Evolutionary conservation across 1,140 invertebrate genomes (phyloP).

Genomic region (Trachymyrmex cornetzi): DNA sequence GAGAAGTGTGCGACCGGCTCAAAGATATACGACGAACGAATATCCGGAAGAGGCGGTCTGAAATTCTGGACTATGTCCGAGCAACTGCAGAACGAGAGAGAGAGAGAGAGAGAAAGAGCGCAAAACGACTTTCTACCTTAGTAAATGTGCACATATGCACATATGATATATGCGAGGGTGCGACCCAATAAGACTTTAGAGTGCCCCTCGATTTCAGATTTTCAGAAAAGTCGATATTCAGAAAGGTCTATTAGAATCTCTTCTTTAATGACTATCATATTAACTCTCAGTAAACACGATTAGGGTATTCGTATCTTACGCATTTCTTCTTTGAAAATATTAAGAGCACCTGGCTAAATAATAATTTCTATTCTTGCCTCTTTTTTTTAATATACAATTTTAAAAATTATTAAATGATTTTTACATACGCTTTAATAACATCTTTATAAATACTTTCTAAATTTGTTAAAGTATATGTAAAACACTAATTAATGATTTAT

Average conservation of each 20-base stretch:
- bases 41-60: constrained; percentile 82
- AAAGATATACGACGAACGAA: constrained; percentile 80
- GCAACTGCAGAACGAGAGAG: constrained; percentile 21
- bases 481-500: too few species aligned
- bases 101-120: constrained; percentile 2
- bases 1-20: constrained; percentile 25
- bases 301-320: too few species aligned
- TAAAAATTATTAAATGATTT: too few species aligned
- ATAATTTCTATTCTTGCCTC: too few species aligned
- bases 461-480: too few species aligned
- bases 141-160: neutral
- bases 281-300: neutral
- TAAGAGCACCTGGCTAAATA: too few species aligned
- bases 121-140: constrained; percentile 28
- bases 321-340: too few species aligned
- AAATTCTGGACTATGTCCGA: constrained; percentile 78
- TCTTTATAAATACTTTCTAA: too few species aligned
- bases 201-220: neutral
- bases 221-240: constrained; percentile 12
- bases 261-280: neutral
- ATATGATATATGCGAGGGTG: neutral
- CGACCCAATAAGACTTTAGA: constrained; percentile 56
- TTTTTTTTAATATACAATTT: too few species aligned
- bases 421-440: too few species aligned
- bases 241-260: too few species aligned